Evolutionary conservation across 1,140 invertebrate genomes (phyloP).

Genomic region (Mamestra configurata): DNA sequence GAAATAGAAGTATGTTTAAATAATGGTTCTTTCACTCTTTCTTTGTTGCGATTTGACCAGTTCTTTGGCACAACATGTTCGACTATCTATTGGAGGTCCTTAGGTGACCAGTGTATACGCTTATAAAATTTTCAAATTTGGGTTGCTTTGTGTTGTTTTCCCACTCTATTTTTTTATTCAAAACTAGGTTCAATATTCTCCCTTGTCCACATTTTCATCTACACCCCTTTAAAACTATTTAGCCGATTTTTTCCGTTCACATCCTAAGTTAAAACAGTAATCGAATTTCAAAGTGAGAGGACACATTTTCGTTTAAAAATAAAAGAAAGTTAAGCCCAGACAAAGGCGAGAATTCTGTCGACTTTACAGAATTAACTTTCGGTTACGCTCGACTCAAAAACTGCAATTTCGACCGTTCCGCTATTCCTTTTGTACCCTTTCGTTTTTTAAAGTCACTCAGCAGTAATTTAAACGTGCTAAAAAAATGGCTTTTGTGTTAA

Average conservation of each 20-base stretch:
- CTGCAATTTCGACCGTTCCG: constrained; percentile 2
- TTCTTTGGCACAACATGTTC: no score
- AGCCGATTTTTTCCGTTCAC: background rate
- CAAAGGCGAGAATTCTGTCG: constrained; percentile 21
- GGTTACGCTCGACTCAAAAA: background rate
- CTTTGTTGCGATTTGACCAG: no score
- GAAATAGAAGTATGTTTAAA: no score
- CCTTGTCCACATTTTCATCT: no score
- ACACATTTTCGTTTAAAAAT: background rate
- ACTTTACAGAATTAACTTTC: background rate
- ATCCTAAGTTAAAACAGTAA: background rate
- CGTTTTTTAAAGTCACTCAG: background rate
- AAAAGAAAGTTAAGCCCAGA: background rate
- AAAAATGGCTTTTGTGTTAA: background rate
- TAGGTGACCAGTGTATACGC: no score
- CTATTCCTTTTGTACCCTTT: constrained; percentile 4
- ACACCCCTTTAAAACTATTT: background rate
- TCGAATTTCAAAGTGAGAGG: background rate
- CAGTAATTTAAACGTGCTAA: background rate
- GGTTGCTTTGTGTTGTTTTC: no score
- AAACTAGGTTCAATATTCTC: no score
- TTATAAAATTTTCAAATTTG: no score
- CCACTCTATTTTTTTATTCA: no score
- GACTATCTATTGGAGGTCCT: no score
- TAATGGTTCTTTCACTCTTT: no score